phyloP scores from a whole-genome alignment of 2,797 vertebrate species.

The Caiman crocodilus region DNA sequence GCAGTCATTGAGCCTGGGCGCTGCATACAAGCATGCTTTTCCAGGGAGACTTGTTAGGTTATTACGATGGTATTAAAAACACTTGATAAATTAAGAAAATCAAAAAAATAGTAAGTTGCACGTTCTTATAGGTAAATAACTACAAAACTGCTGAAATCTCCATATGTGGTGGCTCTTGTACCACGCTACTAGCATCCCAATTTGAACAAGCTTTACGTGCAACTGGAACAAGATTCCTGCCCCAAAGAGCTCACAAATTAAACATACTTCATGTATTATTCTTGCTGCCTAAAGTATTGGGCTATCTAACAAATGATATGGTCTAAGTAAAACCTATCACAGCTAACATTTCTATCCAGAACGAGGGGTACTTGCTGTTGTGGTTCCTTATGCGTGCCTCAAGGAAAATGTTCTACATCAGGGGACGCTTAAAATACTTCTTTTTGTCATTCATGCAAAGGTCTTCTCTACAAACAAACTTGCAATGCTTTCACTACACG shows the following conservation, averaged over 20 bases:
- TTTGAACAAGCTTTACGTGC: too few species aligned
- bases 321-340: not conserved
- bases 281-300: not conserved
- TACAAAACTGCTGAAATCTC: not conserved
- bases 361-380: too few species aligned
- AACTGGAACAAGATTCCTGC: not conserved
- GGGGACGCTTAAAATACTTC: too few species aligned
- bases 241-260: not conserved
- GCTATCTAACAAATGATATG: not conserved
- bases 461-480: fast-evolving
- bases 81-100: fast-evolving
- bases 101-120: not conserved
- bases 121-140: not conserved
- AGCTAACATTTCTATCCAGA: not conserved
- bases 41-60: fast-evolving
- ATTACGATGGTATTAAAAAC: not conserved
- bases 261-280: not conserved
- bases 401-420: not conserved
- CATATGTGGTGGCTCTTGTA: too few species aligned
- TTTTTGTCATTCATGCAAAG: not conserved
- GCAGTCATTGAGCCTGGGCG: not conserved
- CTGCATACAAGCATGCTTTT: not conserved
- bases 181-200: too few species aligned
- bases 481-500: not conserved
- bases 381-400: not conserved